Evolutionary conservation across 53 echinoderm and acorn worm species (phyloP), one percentile per base, ranked within the genome.

Genomic region (Pentamera pediparva): DNA sequence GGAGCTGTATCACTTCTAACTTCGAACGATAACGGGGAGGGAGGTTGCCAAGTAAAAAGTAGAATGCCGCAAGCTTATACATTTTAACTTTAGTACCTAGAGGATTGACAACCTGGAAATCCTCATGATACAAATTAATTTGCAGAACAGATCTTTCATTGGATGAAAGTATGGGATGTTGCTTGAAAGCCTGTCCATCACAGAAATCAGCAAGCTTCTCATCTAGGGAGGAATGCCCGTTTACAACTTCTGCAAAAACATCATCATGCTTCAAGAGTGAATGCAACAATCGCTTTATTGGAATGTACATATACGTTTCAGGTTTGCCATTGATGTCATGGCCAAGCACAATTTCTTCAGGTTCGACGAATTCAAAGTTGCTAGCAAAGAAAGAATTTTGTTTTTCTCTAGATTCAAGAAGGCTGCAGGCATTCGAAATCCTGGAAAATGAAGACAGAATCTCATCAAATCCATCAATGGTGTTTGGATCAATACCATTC

Each of bases 41-140:
- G 37, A 85, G 45, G 75, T 85, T 85, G 26, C 78, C 85, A 72
- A 85, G 79, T 37, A 79, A 41, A 72, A 78, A 85, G 45, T 85
- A 85, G 56, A 85, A 85, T 27, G 78, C 85, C 62, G 45, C 52
- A 36, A 85, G 50, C 65, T 85, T 79, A 26, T 78, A 70, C 50
- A 58, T 78, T 24, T 79, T 79, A 29, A 72, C 62, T 62, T 74
- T 85, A 59, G 73, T 62, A 53, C 85, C 85, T 30, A 85, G 50
- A 56, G 83, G 80, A 65, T 85, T 85, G 15, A 71, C 79, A 9
- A 79, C 85, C 26, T 78, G 62, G 52, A 85, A 76, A 36, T 85
- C 85, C 39, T 85, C 85, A 74, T 64, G 25, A 37, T 78, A 78
- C 20, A 71, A 73, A 48, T 74, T 70, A 17, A 85, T 71, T 49